Evolutionary conservation across 2,888 invertebrate genomes (phyloP), one percentile per base, ranked within the genome.

Genomic region (Teinopalpus imperialis): DNA sequence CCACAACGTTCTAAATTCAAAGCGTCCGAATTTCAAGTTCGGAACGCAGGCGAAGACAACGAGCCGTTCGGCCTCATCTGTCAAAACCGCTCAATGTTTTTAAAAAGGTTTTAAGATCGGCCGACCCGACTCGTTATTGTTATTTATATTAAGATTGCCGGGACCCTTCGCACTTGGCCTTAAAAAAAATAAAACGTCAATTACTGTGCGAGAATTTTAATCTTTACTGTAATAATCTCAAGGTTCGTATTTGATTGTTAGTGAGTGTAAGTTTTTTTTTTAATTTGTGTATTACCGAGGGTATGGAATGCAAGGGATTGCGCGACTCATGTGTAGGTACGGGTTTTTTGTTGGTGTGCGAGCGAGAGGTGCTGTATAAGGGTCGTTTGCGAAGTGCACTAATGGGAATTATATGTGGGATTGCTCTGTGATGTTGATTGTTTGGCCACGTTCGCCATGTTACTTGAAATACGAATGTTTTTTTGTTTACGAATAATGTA

Each of bases 141-240:
- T 86, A 85, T 85, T 85, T 82, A 83, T 81, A 83, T 81, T 76
- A 73, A 79, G 68, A 85, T 81, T 79, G 81, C 71, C 63, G 67
- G 54, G 76, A 73, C 81, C 83, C 81, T 81, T 81, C 72, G 81
- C 81, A 82, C 81, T 81, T 79, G 72, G 67, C 49, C 52, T 62
- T 63, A 51, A 59, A 73, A 73, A 79, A 67, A 73, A 69, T 65
- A 69, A 71, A 59, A 54, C 57, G 57, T 53, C 55, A 61, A 50
- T 53, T 52, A 43, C 45, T 20, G 14, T 30, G 46, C 50, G 36
- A 48, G n/a, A 43, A 51, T 54, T 59, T 54, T 69, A 59, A 60
- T 56, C 63, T 69, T 69, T 81, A 71, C 60, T 32, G 43, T 40
- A 35, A 48, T 51, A 42, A 43, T 31, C 26, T 43, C 49, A 66